Base-by-base conservation (phyloP, 2,888 invertebrate species). In the Idaea biselata region DNA sequence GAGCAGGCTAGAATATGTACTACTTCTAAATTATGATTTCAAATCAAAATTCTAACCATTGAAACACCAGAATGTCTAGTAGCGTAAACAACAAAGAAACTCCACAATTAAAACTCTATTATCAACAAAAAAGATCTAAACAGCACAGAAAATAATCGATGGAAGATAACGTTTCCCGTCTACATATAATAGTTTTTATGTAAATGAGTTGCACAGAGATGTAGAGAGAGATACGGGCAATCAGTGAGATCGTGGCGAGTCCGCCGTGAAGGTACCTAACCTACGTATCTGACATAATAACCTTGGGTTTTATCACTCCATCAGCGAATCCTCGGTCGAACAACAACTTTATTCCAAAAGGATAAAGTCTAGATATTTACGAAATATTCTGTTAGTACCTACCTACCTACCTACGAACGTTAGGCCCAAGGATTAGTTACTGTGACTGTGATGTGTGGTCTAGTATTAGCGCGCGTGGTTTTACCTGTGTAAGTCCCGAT, bases 181-280 rank as follows among this genome's bases (percentile, higher is more conserved):
- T 79, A 86, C 84, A 85, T 86, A 85, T 86, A 86, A 86, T 86
- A 85, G 84, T 82, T 87, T 81, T 81, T 82, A 87, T 87, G 87
- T 86, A 87, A 87, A 88, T 87, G 83, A 86, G 84, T 81, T 82
- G 84, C 81, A 80, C 71, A 75, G 86, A 85, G 84, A 82, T 87
- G 80, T 81, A 3, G n/a, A 66, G 67, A 67, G 67, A 75, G 82
- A 82, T 81, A 78, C 14, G 68, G 32, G 68, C 69, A 73, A 81
- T 80, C 80, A 58, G 63, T 63, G 65, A 64, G 68, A 71, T 73
- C 72, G 66, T 69, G 73, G 58, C 68, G 66, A 67, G 44, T 44
- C 65, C 68, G 67, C 64, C 59, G 77, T 75, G 69, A 60, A 67
- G 69, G 71, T 76, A 78, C 76, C 72, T 58, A 60, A 78, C 76